These are phyloP conservation scores for Archocentrus centrarchus DNA, from an alignment of 2,113 vertebrate species.

Conservation along the genomic window DNA sequence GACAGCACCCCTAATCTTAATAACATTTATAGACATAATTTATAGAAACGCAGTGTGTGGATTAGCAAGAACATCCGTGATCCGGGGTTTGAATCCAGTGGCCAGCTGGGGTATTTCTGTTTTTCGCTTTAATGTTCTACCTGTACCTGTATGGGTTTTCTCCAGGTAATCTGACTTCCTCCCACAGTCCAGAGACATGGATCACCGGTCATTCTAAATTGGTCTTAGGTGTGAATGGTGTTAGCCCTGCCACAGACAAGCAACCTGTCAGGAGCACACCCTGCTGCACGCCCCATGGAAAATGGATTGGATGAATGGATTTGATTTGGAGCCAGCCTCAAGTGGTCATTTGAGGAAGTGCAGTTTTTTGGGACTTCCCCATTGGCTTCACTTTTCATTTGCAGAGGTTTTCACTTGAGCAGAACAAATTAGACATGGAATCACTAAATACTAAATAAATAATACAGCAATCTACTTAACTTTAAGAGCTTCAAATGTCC, in stretches of 20 bases:
- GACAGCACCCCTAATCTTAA: not conserved
- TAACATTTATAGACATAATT: not conserved
- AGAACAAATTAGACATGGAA: constrained; percentile 3
- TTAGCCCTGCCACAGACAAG: not conserved
- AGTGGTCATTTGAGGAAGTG: not conserved
- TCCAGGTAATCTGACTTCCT: not conserved
- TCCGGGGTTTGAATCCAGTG: not conserved
- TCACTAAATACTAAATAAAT: not conserved
- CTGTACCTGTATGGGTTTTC: not conserved
- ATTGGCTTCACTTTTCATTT: not conserved
- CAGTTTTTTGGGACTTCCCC: fast-evolving
- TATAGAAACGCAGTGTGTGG: not conserved
- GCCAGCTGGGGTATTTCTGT: not conserved
- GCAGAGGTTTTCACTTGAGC: not conserved
- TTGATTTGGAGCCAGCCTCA: not conserved
- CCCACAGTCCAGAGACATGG: not conserved
- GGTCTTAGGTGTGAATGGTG: not conserved
- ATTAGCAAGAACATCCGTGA: not conserved
- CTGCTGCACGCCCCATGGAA: not conserved
- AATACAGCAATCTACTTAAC: not conserved
- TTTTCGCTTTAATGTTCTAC: not conserved
- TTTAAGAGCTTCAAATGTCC: not conserved
- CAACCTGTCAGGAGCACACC: not conserved
- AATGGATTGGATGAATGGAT: not conserved
- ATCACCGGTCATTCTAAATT: not conserved